Percentiles rank a stretch among this genome's conserved stretches.
Conservation (phyloP, 2,888 invertebrate species). For the Sceliomorpha sp. region DNA sequence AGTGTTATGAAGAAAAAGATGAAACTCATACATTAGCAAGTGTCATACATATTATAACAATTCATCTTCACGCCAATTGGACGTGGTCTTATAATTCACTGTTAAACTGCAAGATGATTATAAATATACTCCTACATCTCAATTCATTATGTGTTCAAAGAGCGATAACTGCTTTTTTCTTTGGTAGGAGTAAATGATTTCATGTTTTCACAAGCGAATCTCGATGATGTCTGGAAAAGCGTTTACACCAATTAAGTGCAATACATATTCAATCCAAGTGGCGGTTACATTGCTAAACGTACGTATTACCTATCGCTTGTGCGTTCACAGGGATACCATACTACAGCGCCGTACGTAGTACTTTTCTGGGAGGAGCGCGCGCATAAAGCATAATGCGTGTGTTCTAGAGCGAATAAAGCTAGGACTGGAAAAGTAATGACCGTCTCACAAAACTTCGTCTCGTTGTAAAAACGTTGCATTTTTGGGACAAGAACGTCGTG, state of each 20-base stretch:
- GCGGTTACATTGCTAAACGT: constrained; percentile 18
- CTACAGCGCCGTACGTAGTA: constrained; percentile 22
- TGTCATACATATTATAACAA: constrained; percentile 20
- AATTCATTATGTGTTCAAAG: constrained; percentile 40
- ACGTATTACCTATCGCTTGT: constrained; percentile 31
- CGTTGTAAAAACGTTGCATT: constrained; percentile 18
- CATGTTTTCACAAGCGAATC: constrained; percentile 57
- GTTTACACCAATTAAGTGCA: constrained; percentile 53
- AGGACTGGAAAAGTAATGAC: constrained; percentile 71
- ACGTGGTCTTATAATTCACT: constrained; percentile 11
- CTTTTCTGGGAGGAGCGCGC: constrained; percentile 62
- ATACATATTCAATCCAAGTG: constrained; percentile 36
- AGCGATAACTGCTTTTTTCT: constrained; percentile 43
- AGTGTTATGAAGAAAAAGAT: too few relatives aligned
- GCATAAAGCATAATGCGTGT: constrained; percentile 74
- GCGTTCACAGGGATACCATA: constrained; percentile 21
- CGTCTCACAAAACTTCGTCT: constrained; percentile 33
- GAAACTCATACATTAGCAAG: constrained; percentile 14
- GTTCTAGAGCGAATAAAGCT: constrained; percentile 78
- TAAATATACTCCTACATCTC: constrained; percentile 22
- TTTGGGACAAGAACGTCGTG: neutral
- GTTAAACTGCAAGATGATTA: constrained; percentile 31
- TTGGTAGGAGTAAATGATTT: constrained; percentile 37
- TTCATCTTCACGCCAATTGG: constrained; percentile 23
- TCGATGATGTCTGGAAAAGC: constrained; percentile 58